Percentiles rank a stretch among this genome's conserved stretches.
These are phyloP conservation scores for Leptinotarsa juncta DNA, from an alignment of 2,888 invertebrate genomes.

Conservation along the genomic window DNA sequence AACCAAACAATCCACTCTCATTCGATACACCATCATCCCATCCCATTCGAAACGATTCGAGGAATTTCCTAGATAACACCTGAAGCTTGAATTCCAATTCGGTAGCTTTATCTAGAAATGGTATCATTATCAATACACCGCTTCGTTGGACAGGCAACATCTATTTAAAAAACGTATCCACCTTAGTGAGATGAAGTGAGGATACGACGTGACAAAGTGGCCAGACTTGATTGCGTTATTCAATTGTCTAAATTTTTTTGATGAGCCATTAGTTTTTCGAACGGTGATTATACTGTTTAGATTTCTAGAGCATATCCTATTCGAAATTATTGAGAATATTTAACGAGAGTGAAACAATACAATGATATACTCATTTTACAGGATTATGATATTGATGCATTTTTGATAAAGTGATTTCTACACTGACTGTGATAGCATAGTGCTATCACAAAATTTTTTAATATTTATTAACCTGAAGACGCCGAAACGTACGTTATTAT, in stretches of 20 bases:
- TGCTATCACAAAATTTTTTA: too few relatives aligned
- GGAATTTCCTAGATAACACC: conserved; percentile 48
- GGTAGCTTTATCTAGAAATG: conserved; percentile 55
- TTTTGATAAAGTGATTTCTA: too few relatives aligned
- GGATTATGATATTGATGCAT: too few relatives aligned
- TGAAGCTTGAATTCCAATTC: conserved; percentile 49
- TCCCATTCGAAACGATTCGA: conserved; percentile 37
- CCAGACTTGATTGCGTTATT: conserved; percentile 55
- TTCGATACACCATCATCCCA: background rate
- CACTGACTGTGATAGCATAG: too few relatives aligned
- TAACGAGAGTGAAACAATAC: too few relatives aligned
- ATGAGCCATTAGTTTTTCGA: conserved; percentile 49
- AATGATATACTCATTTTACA: too few relatives aligned
- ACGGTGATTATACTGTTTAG: background rate
- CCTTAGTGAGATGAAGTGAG: conserved; percentile 38
- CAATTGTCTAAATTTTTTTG: conserved; percentile 53
- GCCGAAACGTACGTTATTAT: too few relatives aligned
- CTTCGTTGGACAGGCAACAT: conserved; percentile 58
- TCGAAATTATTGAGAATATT: background rate
- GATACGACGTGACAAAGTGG: conserved; percentile 54
- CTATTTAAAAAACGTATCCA: conserved; percentile 56
- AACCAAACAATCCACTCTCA: background rate
- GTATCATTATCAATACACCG: conserved; percentile 56
- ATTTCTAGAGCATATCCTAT: background rate
- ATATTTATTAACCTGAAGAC: too few relatives aligned